Conservation (phyloP, 23 tunicate genomes). For the Trididemnum nubilum region DNA sequence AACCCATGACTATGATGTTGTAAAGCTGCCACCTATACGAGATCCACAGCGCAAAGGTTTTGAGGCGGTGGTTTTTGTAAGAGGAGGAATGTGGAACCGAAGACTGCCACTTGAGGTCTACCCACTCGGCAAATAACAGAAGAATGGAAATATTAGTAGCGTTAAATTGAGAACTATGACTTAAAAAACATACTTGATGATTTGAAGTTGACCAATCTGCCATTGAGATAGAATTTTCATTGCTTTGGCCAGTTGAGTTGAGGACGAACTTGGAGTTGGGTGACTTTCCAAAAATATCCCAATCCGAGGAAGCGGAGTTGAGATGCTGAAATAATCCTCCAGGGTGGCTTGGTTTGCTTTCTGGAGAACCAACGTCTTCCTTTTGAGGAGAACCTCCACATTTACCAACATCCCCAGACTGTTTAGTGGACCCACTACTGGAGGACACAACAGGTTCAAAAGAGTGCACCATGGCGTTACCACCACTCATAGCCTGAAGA, state of each 20-base stretch:
- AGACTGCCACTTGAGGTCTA: too few relatives aligned
- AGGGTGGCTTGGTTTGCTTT: neutral
- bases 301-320: neutral
- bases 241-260: neutral
- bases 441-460: neutral
- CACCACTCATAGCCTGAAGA: slow-evolving; percentile 18
- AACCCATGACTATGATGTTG: neutral
- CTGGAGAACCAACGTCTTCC: neutral
- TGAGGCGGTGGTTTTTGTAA: too few relatives aligned
- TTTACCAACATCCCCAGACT: neutral
- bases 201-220: slow-evolving; percentile 28
- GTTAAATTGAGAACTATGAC: too few relatives aligned
- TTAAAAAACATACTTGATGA: slow-evolving; percentile 22
- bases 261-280: slow-evolving; percentile 16
- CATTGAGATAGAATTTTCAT: neutral
- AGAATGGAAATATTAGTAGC: too few relatives aligned
- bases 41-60: too few relatives aligned
- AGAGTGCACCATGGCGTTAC: neutral
- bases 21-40: too few relatives aligned
- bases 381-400: neutral
- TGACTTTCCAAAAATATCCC: slow-evolving; percentile 46
- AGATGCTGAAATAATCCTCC: neutral
- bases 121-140: too few relatives aligned
- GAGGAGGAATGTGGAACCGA: too few relatives aligned
- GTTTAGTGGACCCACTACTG: neutral